Base-by-base conservation (phyloP, 30 jellyfish, hydroid and myxozoan genomes). In the Haliclystus octoradiatus region DNA sequence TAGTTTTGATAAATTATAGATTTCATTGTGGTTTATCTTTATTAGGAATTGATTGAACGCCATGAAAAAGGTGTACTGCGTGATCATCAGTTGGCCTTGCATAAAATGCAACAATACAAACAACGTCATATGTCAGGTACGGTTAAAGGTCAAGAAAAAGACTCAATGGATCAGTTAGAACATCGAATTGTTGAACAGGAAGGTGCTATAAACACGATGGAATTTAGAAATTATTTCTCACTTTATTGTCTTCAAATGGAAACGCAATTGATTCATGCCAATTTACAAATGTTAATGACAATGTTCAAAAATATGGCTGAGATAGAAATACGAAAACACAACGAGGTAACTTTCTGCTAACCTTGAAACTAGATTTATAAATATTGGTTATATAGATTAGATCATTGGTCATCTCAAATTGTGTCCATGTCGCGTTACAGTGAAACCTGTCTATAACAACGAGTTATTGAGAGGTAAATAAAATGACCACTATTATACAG, bases 1-100 rank as follows among this genome's bases (percentile, higher is more conserved):
- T n/a, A n/a, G n/a, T n/a, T n/a, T n/a, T n/a, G n/a, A n/a, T n/a
- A n/a, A n/a, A n/a, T n/a, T n/a, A n/a, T n/a, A n/a, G n/a, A n/a
- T n/a, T n/a, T n/a, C n/a, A n/a, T n/a, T n/a, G n/a, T n/a, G n/a
- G n/a, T n/a, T n/a, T n/a, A n/a, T n/a, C n/a, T 30, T 32, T 26
- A 9, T 3, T 32, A 86, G 96, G 96, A 86, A 27, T 64, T 86
- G 50, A 73, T 86, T 28, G 96, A 86, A 68, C 73, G 96, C 61
- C 96, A 86, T 57, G 96, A 86, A 74, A 86, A 86, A 33, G 96
- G 96, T 49, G 96, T 86, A 61, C 68, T 86, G 84, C 86, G 96
- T 33, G 96, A 86, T 73, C 96, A 86, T 86, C 96, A 86, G 32
- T 73, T 86, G 15, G 96, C 96, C n/a, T 67, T 86, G 35, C 90